These are phyloP conservation scores for Cranoglanis bouderius DNA, from an alignment of 2,113 vertebrate species.

Conservation along the genomic window DNA sequence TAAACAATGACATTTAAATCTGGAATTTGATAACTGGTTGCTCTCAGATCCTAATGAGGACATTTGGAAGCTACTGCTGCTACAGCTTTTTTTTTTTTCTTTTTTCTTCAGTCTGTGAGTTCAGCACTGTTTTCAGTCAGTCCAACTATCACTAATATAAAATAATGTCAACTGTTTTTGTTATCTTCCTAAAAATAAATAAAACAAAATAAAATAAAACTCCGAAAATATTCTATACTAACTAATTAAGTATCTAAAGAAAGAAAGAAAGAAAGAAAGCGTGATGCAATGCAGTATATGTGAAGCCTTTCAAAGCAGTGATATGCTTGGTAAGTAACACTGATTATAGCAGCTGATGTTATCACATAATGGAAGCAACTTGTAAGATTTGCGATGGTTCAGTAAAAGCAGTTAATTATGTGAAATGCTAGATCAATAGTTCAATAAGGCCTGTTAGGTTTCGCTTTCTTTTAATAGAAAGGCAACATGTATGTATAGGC, in stretches of 20 bases:
- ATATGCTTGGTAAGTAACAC: not conserved
- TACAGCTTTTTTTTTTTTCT: not conserved
- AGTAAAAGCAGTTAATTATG: not conserved
- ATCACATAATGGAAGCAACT: not conserved
- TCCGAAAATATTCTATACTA: not conserved
- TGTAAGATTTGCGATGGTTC: not conserved
- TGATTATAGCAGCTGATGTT: not conserved
- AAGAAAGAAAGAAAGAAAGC: not conserved
- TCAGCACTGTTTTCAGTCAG: not conserved
- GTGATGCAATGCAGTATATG: not conserved
- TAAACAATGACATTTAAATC: not conserved
- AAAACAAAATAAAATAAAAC: not conserved
- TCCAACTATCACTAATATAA: not conserved
- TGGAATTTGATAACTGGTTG: not conserved
- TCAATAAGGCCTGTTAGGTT: not conserved
- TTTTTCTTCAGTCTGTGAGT: not conserved
- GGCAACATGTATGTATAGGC: not conserved
- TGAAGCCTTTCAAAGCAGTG: not conserved
- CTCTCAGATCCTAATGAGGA: not conserved
- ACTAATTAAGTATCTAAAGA: not conserved
- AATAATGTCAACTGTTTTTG: not conserved
- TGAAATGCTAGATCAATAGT: not conserved
- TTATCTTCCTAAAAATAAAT: not conserved
- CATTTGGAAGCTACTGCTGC: not conserved
- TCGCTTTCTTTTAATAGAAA: not conserved